These are phyloP conservation scores for Manis crassicaudata DNA, from an alignment of 2,797 vertebrate species.

Conservation along the genomic window DNA sequence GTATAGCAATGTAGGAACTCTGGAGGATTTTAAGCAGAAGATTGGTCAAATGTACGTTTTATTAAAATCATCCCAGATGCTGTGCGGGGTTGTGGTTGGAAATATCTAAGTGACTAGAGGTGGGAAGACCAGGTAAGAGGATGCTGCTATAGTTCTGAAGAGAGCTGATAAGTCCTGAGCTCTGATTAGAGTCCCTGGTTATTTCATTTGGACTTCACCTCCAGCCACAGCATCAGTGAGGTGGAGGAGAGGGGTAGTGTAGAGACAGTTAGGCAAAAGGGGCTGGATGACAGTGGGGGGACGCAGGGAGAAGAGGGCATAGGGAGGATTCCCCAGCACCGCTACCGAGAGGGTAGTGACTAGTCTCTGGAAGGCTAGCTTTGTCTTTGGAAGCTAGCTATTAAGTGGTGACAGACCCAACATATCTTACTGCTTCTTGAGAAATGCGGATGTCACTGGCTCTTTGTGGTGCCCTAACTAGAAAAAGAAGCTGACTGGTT, in stretches of 20 bases:
- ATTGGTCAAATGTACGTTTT: slow-evolving; percentile 39
- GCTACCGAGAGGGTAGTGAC: neutral
- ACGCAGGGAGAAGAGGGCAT: neutral
- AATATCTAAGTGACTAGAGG: neutral
- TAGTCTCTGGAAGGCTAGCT: neutral
- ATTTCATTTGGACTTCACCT: neutral
- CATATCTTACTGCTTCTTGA: neutral
- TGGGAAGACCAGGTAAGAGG: neutral
- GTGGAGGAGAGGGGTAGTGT: neutral
- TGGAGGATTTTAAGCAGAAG: slow-evolving; percentile 1
- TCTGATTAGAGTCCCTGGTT: neutral
- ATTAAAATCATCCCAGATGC: neutral
- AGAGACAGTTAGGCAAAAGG: neutral
- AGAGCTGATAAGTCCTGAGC: neutral
- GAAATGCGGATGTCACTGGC: neutral
- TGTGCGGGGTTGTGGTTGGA: neutral
- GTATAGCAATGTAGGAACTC: neutral
- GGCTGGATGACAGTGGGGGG: neutral
- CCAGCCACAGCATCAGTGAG: neutral
- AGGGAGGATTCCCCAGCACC: neutral
- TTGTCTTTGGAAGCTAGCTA: neutral
- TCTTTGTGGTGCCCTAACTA: slow-evolving; percentile 1
- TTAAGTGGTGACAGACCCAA: neutral
- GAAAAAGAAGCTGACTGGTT: neutral
- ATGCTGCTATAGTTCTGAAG: neutral